phyloP scores from a whole-genome alignment of 2,888 invertebrate species.

The Netelia melanura region DNA sequence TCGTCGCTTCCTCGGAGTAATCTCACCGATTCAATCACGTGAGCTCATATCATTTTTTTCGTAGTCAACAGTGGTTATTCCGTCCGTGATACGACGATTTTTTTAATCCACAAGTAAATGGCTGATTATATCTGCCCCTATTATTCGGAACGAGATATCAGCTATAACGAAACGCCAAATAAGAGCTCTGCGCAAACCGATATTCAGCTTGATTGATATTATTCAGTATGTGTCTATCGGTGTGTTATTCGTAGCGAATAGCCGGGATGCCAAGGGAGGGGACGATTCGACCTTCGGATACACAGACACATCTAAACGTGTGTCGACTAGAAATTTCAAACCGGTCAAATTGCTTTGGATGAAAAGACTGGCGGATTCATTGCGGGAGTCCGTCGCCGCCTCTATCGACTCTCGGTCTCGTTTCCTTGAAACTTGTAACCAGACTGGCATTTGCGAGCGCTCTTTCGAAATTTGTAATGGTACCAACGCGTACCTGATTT shows the following conservation, averaged over 20 bases:
- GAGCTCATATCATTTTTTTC: background rate
- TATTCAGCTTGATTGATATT: constrained; percentile 69
- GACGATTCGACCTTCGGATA: background rate
- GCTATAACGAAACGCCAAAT: constrained; percentile 66
- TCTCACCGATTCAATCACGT: background rate
- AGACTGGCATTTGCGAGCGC: background rate
- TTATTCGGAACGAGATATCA: constrained; percentile 46
- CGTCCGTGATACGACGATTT: constrained; percentile 24
- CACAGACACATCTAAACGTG: background rate
- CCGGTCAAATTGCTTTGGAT: background rate
- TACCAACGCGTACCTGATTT: background rate
- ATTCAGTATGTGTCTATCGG: constrained; percentile 76
- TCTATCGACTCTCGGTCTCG: background rate
- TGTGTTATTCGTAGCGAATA: constrained; percentile 76
- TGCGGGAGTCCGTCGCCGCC: background rate
- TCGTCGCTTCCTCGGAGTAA: background rate
- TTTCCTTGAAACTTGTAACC: background rate
- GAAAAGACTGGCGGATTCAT: background rate
- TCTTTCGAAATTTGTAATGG: background rate
- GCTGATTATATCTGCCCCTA: constrained; percentile 64
- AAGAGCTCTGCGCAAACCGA: constrained; percentile 69
- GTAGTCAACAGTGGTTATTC: background rate
- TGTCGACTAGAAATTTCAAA: background rate
- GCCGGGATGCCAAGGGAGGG: background rate
- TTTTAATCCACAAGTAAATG: constrained; percentile 41